A percentile compares a stretch with the other conserved stretches of the same genome.
Evolutionary conservation across 2,113 vertebrate genomes (phyloP).

Genomic region (Poecile atricapillus): DNA sequence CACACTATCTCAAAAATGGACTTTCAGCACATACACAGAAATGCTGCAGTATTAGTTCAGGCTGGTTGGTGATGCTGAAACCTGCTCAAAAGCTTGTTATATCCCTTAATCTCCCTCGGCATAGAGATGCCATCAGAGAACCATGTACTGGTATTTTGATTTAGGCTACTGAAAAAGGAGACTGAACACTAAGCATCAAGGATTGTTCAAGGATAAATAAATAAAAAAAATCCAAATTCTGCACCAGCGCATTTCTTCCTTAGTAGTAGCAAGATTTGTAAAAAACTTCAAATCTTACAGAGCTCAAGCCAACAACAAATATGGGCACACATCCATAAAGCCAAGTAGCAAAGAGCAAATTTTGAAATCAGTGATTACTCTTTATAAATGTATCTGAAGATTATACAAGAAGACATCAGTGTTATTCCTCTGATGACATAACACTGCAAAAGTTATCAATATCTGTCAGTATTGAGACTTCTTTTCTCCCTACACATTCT

Average conservation of each 20-base stretch:
- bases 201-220: neutral
- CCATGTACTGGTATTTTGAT: neutral
- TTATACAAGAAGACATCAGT: neutral
- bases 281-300: neutral
- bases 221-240: neutral
- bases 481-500: neutral
- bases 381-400: neutral
- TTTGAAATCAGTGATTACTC: neutral
- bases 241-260: neutral
- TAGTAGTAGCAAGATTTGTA: neutral
- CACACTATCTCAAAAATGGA: neutral
- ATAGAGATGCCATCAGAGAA: neutral
- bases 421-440: neutral
- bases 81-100: neutral
- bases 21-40: neutral
- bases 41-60: constrained; percentile 30
- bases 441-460: neutral
- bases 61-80: neutral
- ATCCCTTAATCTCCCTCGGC: constrained; percentile 7
- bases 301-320: neutral
- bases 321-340: neutral
- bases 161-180: neutral
- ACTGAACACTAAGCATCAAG: neutral
- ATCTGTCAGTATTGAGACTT: neutral
- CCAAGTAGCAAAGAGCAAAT: neutral